Evolutionary conservation across 2,113 vertebrate genomes (phyloP), one percentile per base, ranked within the genome.

Genomic region (Gymnogyps californianus): DNA sequence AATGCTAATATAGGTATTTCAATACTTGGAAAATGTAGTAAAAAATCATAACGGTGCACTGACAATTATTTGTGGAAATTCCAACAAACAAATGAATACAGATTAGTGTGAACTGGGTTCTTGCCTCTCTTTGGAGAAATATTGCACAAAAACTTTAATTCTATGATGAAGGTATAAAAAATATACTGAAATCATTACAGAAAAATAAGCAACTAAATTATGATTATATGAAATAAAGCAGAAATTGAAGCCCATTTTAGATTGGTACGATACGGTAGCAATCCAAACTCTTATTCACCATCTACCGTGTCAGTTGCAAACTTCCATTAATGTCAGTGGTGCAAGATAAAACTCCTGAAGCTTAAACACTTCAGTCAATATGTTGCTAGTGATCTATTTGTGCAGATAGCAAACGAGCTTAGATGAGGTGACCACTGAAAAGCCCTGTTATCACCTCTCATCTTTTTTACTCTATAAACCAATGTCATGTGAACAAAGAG

Each of bases 381-480:
- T 22, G 66, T 64, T 89, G 64, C 36, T 76, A 55, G 80, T 96
- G 94, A 96, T 94, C 64, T 94, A 89, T 95, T 67, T 76, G 75
- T 71, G 62, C 8, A 21, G 94, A 93, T 40, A 95, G 46, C 32
- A 90, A 94, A 94, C 1, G 2, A 64, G 85, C 78, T 94, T 86
- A 93, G 83, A 79, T 46, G 86, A 91, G 74, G 18, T 87, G 89
- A 93, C 93, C 90, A 88, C 87, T 89, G 87, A 86, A 94, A 93
- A 92, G 40, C 71, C 82, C 66, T 93, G 74, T 96, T 93, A 96
- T 91, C 89, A 91, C 82, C 82, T 94, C 72, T 94, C 95, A 91
- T 97, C 62, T 71, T 94, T 93, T 97, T 95, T 57, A 69, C 66
- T 91, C 32, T 93, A 61, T 81, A 85, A 97, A 91, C 89, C n/a